A percentile compares a stretch with the other conserved stretches of the same genome.
Evolutionary conservation across 2,797 vertebrate species (phyloP).

Genomic region (Pipistrellus nathusii): DNA sequence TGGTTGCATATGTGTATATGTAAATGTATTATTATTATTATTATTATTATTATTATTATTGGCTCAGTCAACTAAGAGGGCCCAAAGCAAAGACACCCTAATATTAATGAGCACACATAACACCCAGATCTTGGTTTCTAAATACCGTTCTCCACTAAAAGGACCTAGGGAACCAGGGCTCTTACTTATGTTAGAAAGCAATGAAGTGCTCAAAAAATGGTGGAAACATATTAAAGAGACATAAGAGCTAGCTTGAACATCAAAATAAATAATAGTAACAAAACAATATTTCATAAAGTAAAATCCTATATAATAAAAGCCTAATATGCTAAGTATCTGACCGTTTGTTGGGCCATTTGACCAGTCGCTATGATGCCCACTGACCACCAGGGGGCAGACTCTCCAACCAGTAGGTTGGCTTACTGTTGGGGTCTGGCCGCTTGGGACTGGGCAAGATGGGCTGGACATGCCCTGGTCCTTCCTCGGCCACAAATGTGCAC

Average conservation of each 20-base stretch:
- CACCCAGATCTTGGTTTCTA: neutral
- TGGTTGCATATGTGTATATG: neutral
- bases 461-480: too few species aligned
- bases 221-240: neutral
- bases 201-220: neutral
- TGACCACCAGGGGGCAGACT: too few species aligned
- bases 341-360: too few species aligned
- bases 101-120: neutral
- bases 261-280: constrained; percentile 32
- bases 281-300: neutral
- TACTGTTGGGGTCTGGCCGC: too few species aligned
- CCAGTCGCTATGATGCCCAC: too few species aligned
- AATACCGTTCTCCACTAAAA: neutral
- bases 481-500: too few species aligned
- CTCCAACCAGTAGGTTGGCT: too few species aligned
- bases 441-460: too few species aligned
- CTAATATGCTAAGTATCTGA: too few species aligned
- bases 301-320: neutral
- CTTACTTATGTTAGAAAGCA: neutral
- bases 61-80: neutral
- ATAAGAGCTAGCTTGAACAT: neutral
- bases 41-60: too few species aligned
- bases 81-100: neutral
- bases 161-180: neutral
- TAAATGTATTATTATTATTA: neutral